Evolutionary conservation across 2,797 vertebrate genomes (phyloP).

Genomic region (Taenioides sp.): DNA sequence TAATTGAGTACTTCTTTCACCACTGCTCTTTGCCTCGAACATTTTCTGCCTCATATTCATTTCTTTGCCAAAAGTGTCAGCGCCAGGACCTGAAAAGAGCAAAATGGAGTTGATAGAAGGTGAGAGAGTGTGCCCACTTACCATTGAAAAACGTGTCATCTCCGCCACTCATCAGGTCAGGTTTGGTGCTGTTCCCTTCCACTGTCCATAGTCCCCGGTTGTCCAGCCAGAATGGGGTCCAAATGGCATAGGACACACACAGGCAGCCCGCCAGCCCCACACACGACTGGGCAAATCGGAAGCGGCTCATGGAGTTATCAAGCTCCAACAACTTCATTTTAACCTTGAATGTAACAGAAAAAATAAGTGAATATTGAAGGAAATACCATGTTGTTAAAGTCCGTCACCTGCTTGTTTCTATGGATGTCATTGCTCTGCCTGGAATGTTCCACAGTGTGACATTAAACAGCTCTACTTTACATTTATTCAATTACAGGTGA

Average conservation of each 20-base stretch:
- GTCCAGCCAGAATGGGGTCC: constrained; percentile 73
- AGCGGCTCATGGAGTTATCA: constrained; percentile 64
- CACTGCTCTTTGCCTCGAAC: neutral
- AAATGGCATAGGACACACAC: constrained; percentile 73
- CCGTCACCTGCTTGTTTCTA: too few species aligned
- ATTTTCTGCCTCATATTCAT: constrained; percentile 3
- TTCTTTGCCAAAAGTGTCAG: constrained; percentile 11
- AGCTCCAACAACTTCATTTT: constrained; percentile 65
- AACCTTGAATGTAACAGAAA: neutral
- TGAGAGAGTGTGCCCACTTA: constrained; percentile 42
- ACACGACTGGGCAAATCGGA: constrained; percentile 71
- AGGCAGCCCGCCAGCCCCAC: constrained; percentile 75
- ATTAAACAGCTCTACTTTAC: too few species aligned
- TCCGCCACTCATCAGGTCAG: constrained; percentile 19
- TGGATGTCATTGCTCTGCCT: too few species aligned
- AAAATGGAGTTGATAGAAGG: constrained; percentile 3
- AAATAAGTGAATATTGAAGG: neutral
- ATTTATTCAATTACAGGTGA: too few species aligned
- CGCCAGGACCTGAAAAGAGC: neutral
- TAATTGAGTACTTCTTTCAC: too few species aligned
- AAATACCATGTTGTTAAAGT: too few species aligned
- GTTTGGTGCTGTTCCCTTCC: constrained; percentile 42
- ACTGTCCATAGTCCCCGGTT: constrained; percentile 67
- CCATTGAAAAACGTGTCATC: constrained; percentile 49
- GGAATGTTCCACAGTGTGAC: too few species aligned